A percentile compares a stretch with the other conserved stretches of the same genome.
Evolutionary conservation across 2,797 vertebrate genomes (phyloP).

Genomic region (Glossophaga mutica): DNA sequence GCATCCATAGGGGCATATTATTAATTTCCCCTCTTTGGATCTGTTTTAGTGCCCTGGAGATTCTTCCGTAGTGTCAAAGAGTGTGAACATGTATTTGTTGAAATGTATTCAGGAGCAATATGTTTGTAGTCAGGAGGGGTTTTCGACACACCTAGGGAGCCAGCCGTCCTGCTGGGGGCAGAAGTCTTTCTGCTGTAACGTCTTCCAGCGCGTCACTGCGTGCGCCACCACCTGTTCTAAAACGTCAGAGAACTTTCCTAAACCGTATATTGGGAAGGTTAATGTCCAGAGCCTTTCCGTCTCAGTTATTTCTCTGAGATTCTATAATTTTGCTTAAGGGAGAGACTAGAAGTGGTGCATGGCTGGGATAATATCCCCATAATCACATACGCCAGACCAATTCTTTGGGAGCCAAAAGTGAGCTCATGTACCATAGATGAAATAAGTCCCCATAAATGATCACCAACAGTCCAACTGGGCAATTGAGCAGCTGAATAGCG

Average conservation of each 20-base stretch:
- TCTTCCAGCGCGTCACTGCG: background rate
- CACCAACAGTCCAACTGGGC: slow-evolving; percentile 58
- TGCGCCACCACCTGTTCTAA: slow-evolving; percentile 34
- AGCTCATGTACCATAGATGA: slow-evolving; percentile 45
- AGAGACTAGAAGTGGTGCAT: slow-evolving; percentile 42
- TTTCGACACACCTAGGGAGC: background rate
- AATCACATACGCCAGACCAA: slow-evolving; percentile 35
- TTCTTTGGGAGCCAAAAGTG: slow-evolving; percentile 42
- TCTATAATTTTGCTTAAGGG: slow-evolving; percentile 55
- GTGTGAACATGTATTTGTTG: background rate
- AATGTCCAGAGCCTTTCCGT: slow-evolving; percentile 46
- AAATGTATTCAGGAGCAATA: background rate
- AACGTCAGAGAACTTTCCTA: slow-evolving; percentile 41
- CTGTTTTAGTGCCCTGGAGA: background rate
- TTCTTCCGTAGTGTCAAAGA: background rate
- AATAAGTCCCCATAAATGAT: slow-evolving; percentile 63
- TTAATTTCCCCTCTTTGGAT: background rate
- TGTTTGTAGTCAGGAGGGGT: background rate
- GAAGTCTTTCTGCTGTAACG: background rate
- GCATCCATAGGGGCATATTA: background rate
- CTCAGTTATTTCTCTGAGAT: slow-evolving; percentile 42
- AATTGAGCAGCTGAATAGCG: slow-evolving; percentile 63
- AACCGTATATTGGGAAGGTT: slow-evolving; percentile 45
- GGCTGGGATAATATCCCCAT: slow-evolving; percentile 45
- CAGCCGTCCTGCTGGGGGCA: background rate